Conservation (phyloP, 2,797 vertebrate species). For the Acridotheres tristis region DNA sequence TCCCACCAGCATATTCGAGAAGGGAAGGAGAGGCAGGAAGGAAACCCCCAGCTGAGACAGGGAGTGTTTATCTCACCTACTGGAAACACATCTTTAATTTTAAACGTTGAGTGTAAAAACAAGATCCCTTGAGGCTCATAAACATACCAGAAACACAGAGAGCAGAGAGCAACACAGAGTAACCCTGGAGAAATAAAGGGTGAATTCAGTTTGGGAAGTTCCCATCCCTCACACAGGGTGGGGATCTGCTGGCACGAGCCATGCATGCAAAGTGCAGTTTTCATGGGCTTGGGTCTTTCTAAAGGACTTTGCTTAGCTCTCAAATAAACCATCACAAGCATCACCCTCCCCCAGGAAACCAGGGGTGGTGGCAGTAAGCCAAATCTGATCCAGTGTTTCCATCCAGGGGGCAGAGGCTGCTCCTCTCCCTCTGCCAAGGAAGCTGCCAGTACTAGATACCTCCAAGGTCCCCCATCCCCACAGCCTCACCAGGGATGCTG, state of each 20-base stretch:
- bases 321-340: not conserved
- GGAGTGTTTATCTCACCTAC: conserved; percentile 58
- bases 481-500: not conserved
- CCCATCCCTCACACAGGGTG: not conserved
- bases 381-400: not conserved
- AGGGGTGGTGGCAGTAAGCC: fast-evolving
- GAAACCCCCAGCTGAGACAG: conserved; percentile 8
- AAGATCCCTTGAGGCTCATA: conserved; percentile 50
- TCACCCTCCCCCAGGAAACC: not conserved
- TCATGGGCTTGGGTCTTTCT: not conserved
- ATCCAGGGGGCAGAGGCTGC: not conserved
- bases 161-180: not conserved
- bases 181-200: conserved; percentile 37
- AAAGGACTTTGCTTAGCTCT: not conserved
- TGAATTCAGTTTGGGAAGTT: conserved; percentile 47
- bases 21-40: conserved; percentile 21
- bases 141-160: conserved; percentile 44
- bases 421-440: not conserved
- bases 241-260: not conserved
- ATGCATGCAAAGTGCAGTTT: not conserved
- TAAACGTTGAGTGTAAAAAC: conserved; percentile 31
- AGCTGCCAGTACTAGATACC: not conserved
- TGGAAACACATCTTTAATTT: conserved; percentile 58
- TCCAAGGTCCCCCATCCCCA: fast-evolving
- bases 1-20: not conserved